A percentile compares a stretch with the other conserved stretches of the same genome.
Evolutionary conservation across 2,888 invertebrate species (phyloP).

Genomic region (Andrena minutula): DNA sequence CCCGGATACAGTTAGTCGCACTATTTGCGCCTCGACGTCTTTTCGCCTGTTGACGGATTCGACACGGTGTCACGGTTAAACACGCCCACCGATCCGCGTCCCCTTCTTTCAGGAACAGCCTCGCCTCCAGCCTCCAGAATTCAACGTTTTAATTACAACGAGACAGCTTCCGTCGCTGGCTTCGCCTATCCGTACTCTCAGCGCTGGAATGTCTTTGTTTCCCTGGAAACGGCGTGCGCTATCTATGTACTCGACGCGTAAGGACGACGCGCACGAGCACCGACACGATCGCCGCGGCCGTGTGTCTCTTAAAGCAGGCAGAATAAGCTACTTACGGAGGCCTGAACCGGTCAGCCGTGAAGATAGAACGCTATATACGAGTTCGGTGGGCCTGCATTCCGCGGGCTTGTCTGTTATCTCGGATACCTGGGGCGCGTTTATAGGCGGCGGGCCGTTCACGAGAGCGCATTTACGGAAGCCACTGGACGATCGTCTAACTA

Average conservation of each 20-base stretch:
- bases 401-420: conserved; percentile 65
- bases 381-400: conserved; percentile 66
- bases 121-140: not conserved
- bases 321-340: conserved; percentile 66
- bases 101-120: not conserved
- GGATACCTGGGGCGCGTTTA: conserved; percentile 48
- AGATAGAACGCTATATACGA: conserved; percentile 55
- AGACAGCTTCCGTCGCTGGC: not conserved
- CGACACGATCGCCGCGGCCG: conserved; percentile 29
- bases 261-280: conserved; percentile 14
- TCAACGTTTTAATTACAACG: conserved; percentile 1
- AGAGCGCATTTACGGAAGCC: conserved; percentile 60
- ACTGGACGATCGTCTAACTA: conserved; percentile 28
- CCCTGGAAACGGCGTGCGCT: not conserved
- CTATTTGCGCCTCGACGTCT: conserved; percentile 52
- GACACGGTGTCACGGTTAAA: not conserved
- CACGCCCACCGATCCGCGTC: not conserved
- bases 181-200: not conserved
- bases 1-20: conserved; percentile 61
- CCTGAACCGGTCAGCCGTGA: conserved; percentile 67
- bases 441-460: conserved; percentile 26
- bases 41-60: conserved; percentile 41
- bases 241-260: conserved; percentile 19
- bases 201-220: not conserved
- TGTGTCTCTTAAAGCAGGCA: conserved; percentile 60